Conservation (phyloP, 2,797 vertebrate species). For the Todus mexicanus region DNA sequence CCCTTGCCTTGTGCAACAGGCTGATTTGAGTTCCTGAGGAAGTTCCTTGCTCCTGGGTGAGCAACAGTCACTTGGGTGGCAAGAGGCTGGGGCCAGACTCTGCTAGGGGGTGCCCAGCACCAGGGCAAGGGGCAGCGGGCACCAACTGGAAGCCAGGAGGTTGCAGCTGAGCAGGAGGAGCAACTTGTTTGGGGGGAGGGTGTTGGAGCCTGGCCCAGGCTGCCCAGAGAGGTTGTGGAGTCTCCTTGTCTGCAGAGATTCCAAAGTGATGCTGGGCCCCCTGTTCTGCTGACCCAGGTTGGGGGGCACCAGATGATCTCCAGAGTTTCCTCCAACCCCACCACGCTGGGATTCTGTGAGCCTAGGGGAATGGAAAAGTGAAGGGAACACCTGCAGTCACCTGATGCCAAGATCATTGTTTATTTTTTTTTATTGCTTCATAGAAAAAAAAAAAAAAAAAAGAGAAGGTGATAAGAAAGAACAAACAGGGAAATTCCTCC, state of each 20-base stretch:
- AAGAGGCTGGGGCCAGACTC: not conserved
- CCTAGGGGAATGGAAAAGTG: not conserved
- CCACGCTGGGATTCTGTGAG: not conserved
- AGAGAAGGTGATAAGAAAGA: not conserved
- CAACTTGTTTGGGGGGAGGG: not conserved
- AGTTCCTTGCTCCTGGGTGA: fast-evolving
- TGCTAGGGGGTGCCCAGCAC: not conserved
- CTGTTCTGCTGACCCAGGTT: too few relatives aligned
- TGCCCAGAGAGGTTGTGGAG: not conserved
- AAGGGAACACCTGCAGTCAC: not conserved
- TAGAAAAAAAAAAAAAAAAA: not conserved
- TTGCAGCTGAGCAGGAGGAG: not conserved
- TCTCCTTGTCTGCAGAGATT: not conserved
- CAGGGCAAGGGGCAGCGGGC: not conserved
- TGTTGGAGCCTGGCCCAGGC: not conserved
- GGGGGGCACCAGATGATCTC: not conserved
- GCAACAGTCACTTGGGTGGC: not conserved
- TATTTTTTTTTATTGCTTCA: not conserved
- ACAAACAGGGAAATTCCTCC: not conserved
- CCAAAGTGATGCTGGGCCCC: too few relatives aligned
- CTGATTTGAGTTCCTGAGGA: not conserved
- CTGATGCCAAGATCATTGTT: not conserved
- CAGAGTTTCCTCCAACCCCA: not conserved
- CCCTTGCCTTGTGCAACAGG: too few relatives aligned
- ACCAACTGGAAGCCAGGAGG: not conserved